These are phyloP conservation scores for Phoenoteleia sp. DNA, from an alignment of 2,888 invertebrate genomes.

Conservation along the genomic window DNA sequence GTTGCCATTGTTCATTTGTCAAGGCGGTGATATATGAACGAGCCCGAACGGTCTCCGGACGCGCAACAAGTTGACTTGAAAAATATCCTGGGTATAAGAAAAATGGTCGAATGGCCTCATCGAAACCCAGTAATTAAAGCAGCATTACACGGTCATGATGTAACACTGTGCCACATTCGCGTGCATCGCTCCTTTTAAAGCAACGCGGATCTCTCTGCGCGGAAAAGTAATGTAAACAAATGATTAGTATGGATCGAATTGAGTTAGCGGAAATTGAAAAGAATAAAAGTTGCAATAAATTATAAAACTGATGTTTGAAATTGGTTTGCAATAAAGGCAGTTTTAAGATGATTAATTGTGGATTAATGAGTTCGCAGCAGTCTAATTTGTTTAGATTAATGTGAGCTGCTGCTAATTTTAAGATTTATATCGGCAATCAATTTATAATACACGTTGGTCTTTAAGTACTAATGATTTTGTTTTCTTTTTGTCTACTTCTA, in stretches of 20 bases:
- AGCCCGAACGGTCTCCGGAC: not conserved
- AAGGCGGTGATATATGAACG: not conserved
- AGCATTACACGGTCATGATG: constrained; percentile 56
- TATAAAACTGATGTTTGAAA: no score
- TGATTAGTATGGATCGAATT: no score
- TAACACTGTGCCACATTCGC: constrained; percentile 29
- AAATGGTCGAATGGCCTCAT: constrained; percentile 45
- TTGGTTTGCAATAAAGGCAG: no score
- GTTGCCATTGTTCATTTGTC: constrained; percentile 13
- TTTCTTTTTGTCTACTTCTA: constrained; percentile 15
- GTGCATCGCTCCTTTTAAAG: constrained; percentile 45
- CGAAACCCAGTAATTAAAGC: constrained; percentile 62
- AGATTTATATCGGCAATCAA: no score
- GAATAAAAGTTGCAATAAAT: no score
- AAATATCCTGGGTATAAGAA: constrained; percentile 2
- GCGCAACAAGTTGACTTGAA: constrained; percentile 31
- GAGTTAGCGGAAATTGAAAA: no score
- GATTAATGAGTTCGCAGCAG: no score
- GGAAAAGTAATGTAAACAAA: constrained; percentile 20
- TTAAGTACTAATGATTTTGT: no score
- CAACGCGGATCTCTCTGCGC: not conserved
- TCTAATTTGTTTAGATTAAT: no score
- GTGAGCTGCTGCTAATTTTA: no score
- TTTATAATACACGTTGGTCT: no score
- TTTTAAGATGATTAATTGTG: no score